Evolutionary conservation across 2,888 invertebrate species (phyloP), one percentile per base, ranked within the genome.

Genomic region (Prosopocoilus inquinatus): DNA sequence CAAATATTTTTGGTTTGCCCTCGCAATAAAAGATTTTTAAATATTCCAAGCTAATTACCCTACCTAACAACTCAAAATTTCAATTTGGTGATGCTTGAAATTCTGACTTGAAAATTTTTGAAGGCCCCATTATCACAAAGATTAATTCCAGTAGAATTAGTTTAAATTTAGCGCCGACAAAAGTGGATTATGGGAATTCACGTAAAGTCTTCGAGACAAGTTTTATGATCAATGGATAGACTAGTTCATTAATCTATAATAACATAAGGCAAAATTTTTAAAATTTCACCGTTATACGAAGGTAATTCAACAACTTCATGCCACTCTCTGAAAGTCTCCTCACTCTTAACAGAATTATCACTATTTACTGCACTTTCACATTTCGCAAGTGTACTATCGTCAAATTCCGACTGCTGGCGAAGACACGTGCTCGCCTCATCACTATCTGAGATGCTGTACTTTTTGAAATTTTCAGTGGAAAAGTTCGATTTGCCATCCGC

Each of bases 181-280:
- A 28, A 28, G 20, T 33, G 8, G 13, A 12, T 20, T 11, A 3
- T 9, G 9, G 11, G 36, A 36, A 36, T 33, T 39, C 11, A 49
- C n/a, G 32, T 28, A 33, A 50, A 50, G 50, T 38, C 36, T 45
- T 35, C 28, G 28, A 38, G 46, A 46, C 46, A 46, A 46, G 36
- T 51, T 51, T 43, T 48, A 48, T 47, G 47, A 53, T 53, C 53
- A 56, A 50, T 53, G 55, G 53, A 55, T 49, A 52, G 62, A 67
- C 69, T 78, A 70, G 63, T 54, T 48, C 51, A 65, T 84, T 82
- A 95, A 87, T 96, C 95, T 80, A 95, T 90, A 78, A 95, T 90
- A 80, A 95, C 94, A 82, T 97, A 97, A 81, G 96, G 96, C 86
- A 96, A 85, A 82, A 96, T 92, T 78, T 91, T 85, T 75, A 96